Evolutionary conservation across 2,113 vertebrate genomes (phyloP).

Genomic region (Alaudala cheleensis): DNA sequence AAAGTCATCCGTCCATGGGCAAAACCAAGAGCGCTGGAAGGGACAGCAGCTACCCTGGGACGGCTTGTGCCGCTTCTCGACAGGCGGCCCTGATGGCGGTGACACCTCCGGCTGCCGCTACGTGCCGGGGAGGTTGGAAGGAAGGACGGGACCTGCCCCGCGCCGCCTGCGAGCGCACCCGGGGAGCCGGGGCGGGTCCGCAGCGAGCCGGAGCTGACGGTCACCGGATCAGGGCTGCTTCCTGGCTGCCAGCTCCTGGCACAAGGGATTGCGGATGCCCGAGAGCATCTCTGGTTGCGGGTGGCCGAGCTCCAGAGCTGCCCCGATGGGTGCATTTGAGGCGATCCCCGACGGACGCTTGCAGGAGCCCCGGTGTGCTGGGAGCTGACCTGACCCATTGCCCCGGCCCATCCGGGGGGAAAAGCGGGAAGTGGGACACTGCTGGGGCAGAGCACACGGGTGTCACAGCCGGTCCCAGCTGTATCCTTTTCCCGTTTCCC

Average conservation of each 20-base stretch:
- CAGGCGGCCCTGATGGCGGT: background rate
- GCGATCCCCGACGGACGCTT: fast-evolving
- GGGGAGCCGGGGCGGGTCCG: fast-evolving
- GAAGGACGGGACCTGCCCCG: fast-evolving
- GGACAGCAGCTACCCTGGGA: constrained; percentile 5
- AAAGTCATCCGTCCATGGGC: background rate
- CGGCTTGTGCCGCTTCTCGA: background rate
- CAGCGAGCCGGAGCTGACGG: background rate
- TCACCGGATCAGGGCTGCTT: fast-evolving
- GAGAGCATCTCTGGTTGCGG: background rate
- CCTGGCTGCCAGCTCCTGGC: background rate
- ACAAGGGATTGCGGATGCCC: fast-evolving
- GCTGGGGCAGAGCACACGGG: background rate
- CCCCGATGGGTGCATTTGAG: fast-evolving
- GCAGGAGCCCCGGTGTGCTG: background rate
- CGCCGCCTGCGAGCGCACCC: background rate
- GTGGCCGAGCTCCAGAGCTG: background rate
- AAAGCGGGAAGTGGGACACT: background rate
- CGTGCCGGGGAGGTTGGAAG: background rate
- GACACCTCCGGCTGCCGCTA: background rate
- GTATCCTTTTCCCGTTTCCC: constrained; percentile 62
- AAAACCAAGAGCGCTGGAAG: background rate
- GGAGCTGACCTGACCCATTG: background rate
- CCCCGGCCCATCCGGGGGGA: background rate
- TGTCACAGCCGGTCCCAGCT: constrained; percentile 13